These are phyloP conservation scores for Chaitophorus viminalis DNA, from an alignment of 2,888 invertebrate species.

Conservation along the genomic window DNA sequence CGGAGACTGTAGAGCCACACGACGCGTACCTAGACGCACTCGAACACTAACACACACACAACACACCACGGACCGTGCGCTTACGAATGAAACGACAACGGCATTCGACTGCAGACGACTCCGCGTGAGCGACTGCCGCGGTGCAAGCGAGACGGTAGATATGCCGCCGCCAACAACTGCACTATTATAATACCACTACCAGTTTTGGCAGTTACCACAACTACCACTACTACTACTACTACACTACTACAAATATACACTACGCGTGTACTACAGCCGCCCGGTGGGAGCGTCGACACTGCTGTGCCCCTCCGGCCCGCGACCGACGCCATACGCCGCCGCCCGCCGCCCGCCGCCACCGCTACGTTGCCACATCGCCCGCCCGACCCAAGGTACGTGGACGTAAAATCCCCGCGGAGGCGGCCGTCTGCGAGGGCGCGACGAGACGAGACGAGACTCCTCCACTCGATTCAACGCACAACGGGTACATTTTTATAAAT, in stretches of 20 bases:
- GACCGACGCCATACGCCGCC: no score
- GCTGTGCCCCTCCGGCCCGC: not conserved
- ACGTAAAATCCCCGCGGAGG: not conserved
- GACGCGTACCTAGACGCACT: not conserved
- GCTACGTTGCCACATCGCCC: slow-evolving; percentile 50
- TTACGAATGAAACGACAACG: not conserved
- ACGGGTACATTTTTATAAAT: not conserved
- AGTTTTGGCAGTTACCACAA: no score
- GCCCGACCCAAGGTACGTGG: not conserved
- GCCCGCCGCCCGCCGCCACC: slow-evolving; percentile 9
- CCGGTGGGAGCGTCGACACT: not conserved
- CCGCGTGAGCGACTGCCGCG: slow-evolving; percentile 53
- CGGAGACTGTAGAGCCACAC: not conserved
- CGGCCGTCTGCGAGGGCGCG: not conserved
- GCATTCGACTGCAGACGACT: slow-evolving; percentile 11
- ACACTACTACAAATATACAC: no score
- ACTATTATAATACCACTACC: no score
- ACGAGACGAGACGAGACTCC: not conserved
- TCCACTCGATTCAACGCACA: not conserved
- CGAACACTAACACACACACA: not conserved
- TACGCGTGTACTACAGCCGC: not conserved
- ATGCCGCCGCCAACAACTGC: not conserved
- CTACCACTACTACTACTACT: no score
- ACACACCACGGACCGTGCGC: no score
- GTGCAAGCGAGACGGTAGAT: slow-evolving; percentile 42